Evolutionary conservation across 2,113 vertebrate species (phyloP), one percentile per base, ranked within the genome.

Genomic region (Hypomesus transpacificus): DNA sequence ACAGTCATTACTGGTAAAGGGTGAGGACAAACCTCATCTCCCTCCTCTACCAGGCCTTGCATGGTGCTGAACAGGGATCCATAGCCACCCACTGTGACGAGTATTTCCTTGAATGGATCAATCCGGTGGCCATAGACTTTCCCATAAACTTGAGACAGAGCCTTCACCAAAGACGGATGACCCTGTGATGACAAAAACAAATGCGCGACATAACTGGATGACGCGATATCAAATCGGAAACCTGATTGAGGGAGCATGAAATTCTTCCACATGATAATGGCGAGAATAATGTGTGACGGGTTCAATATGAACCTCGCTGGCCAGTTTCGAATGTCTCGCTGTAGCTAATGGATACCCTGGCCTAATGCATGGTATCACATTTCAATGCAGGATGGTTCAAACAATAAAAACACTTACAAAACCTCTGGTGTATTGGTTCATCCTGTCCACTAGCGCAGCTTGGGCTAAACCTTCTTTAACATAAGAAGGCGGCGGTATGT

Each of bases 401-500:
- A 13, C 20, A 1, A n/a, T 60, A 46, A 50, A 2, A 0, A 18
- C 28, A 74, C 96, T 93, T 91, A 98, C 97, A 90, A 96, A 99
- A 76, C 96, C 93, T 76, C 96, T 89, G 0, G 96, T 98, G 80
- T 98, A 99, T 86, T 99, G 97, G 85, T 98, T 98, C 85, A 98
- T 69, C 66, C 50, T 81, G 86, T 98, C 95, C 51, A 91, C 83
- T 22, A 89, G 79, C 14, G 91, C 89, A n/a, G 88, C 91, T 69
- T 94, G 90, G 17, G 91, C 92, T 2, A 99, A 88, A 0, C 89
- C 93, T 74, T 98, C 94, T 80, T 93, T 95, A 52, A 98, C 81
- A 5, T 98, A 96, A 3, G 77, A 77, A 63, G 97, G 97, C 77
- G 95, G 96, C 3, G 94, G 89, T 70, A 97, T 93, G 78, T 99